Evolutionary conservation across 2,888 invertebrate species (phyloP).

Genomic region (Leptinotarsa peninsularis): DNA sequence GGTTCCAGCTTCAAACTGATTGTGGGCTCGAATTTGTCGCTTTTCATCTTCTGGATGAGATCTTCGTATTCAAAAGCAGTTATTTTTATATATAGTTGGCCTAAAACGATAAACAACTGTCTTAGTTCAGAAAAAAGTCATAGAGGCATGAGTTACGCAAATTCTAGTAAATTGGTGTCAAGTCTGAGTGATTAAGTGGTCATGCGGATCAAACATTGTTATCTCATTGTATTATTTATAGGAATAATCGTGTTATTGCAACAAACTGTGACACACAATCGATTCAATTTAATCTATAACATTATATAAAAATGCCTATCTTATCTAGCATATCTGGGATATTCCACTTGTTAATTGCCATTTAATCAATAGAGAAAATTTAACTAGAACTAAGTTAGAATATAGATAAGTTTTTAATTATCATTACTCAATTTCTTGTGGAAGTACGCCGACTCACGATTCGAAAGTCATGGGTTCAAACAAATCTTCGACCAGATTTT

Average conservation of each 20-base stretch:
- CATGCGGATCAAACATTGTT: background rate
- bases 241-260: no score
- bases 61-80: conserved; percentile 77
- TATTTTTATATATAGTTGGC: conserved; percentile 82
- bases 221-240: background rate
- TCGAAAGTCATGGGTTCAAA: no score
- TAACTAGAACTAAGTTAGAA: no score
- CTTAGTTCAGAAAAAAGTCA: background rate
- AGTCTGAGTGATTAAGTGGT: background rate
- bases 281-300: background rate
- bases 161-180: background rate
- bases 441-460: no score
- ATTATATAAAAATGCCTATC: background rate
- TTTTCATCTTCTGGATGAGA: conserved; percentile 73
- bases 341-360: background rate
- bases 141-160: background rate
- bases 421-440: no score
- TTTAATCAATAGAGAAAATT: background rate
- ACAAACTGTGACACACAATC: no score
- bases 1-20: conserved; percentile 82
- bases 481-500: no score
- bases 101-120: conserved; percentile 63
- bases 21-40: conserved; percentile 79
- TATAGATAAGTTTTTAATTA: no score
- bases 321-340: background rate